A percentile compares a stretch with the other conserved stretches of the same genome.
Conservation (phyloP, 2,888 invertebrate species). For the Trissolcus japonicus region DNA sequence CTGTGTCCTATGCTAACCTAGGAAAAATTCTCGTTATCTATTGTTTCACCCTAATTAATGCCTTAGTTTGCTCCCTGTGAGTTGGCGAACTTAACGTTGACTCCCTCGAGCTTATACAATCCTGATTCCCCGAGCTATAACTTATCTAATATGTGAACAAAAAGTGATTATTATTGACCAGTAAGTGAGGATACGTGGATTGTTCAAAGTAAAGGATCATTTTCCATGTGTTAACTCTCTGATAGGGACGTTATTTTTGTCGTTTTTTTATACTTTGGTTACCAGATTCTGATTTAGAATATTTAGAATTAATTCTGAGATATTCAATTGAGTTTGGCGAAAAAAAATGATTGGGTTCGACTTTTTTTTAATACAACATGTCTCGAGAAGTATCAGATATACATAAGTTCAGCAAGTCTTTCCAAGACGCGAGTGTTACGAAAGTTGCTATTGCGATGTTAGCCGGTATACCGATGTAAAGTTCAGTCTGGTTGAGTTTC, state of each 20-base stretch:
- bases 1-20: conserved; percentile 68
- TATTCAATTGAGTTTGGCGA: too few relatives aligned
- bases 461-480: too few relatives aligned
- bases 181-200: too few relatives aligned
- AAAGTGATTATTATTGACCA: conserved; percentile 70
- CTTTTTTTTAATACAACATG: conserved; percentile 74
- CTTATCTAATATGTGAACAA: conserved; percentile 76
- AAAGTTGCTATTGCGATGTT: too few relatives aligned
- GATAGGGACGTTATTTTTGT: conserved; percentile 53
- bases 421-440: neutral
- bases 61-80: conserved; percentile 48
- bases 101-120: conserved; percentile 61
- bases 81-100: conserved; percentile 15
- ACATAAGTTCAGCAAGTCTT: conserved; percentile 53
- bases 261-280: conserved; percentile 55
- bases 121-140: conserved; percentile 73
- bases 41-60: conserved; percentile 75
- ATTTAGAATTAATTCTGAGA: neutral
- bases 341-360: conserved; percentile 44
- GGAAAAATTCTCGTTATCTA: conserved; percentile 74
- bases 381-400: conserved; percentile 71
- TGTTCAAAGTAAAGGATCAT: too few relatives aligned
- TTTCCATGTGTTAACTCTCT: conserved; percentile 18
- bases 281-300: neutral
- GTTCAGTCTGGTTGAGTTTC: too few relatives aligned